These are phyloP conservation scores for Chondrilla cf. caribensis DNA, from an alignment of 37 sponge, comb jelly and placozoan species.

Conservation along the genomic window DNA sequence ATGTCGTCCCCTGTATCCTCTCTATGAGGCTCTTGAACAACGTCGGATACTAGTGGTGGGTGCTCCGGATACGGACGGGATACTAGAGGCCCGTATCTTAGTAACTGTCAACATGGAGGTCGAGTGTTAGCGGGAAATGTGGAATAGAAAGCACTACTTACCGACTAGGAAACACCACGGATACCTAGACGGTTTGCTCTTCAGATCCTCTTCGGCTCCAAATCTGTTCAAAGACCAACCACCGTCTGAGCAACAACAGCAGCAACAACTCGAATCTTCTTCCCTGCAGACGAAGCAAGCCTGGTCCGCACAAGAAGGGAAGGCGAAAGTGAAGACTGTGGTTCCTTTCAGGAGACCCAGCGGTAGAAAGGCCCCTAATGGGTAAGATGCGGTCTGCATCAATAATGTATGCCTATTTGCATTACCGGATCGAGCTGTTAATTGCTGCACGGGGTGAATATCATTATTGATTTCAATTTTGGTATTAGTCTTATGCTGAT, in stretches of 20 bases:
- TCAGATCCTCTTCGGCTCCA: not conserved
- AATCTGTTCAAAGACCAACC: not conserved
- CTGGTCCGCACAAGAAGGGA: slow-evolving; percentile 8
- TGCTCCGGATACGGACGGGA: not conserved
- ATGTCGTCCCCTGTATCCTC: too few relatives aligned
- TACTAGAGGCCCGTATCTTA: too few relatives aligned
- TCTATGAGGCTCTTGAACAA: too few relatives aligned
- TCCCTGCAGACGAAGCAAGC: slow-evolving; percentile 23
- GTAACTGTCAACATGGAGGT: too few relatives aligned
- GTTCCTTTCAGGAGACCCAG: slow-evolving; percentile 28
- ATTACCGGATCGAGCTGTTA: too few relatives aligned
- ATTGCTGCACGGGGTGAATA: too few relatives aligned
- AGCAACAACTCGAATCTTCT: not conserved
- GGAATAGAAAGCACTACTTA: too few relatives aligned
- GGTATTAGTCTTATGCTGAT: too few relatives aligned
- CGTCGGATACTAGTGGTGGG: not conserved
- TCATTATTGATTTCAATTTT: too few relatives aligned
- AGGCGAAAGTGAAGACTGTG: not conserved
- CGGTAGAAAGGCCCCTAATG: slow-evolving; percentile 32
- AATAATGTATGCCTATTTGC: too few relatives aligned
- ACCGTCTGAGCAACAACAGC: not conserved
- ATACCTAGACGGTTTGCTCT: not conserved
- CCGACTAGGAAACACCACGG: not conserved
- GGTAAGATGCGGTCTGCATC: slow-evolving; percentile 16
- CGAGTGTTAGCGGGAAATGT: too few relatives aligned